Conservation (phyloP, 2,113 vertebrate genomes). For the Psammodynastes pulverulentus region DNA sequence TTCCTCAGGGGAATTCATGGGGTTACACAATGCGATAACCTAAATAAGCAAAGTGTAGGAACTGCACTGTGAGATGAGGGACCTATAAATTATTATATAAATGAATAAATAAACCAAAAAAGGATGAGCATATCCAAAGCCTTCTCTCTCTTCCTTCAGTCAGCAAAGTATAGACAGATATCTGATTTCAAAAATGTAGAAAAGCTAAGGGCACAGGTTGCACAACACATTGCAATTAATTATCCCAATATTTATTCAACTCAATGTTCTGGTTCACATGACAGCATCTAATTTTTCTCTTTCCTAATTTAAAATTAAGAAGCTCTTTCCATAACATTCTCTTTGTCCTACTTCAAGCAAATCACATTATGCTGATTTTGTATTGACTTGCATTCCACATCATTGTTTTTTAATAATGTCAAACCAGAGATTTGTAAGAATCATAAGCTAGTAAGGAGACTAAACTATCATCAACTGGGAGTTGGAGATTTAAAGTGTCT, state of each 20-base stretch:
- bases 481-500: not conserved
- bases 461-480: not conserved
- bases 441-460: not conserved
- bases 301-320: not conserved
- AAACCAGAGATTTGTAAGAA: not conserved
- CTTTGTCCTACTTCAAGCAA: not conserved
- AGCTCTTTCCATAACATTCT: not conserved
- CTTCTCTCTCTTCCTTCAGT: not conserved
- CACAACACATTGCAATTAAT: not conserved
- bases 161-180: not conserved
- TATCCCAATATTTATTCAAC: not conserved
- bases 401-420: not conserved
- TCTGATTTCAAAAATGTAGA: not conserved
- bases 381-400: not conserved
- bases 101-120: not conserved
- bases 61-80: not conserved
- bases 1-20: not conserved
- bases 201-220: not conserved
- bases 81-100: not conserved
- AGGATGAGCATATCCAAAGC: not conserved
- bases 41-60: not conserved
- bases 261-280: not conserved
- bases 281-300: not conserved
- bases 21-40: not conserved
- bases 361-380: not conserved